Conservation (phyloP, 2,113 vertebrate genomes). For the Clarias magur region DNA sequence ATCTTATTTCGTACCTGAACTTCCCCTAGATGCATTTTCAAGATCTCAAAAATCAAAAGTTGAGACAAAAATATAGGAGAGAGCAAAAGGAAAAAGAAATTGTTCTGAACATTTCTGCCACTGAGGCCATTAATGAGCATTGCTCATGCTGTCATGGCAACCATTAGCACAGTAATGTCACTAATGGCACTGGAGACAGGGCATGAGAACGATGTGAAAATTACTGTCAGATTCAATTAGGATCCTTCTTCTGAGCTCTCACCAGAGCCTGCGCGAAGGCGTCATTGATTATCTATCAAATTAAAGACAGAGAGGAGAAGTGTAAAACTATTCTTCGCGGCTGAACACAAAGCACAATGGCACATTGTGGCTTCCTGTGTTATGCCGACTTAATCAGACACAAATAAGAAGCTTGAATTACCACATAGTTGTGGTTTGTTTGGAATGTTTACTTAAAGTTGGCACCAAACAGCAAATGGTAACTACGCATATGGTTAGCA, state of each 20-base stretch:
- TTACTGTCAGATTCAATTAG: conserved; percentile 82
- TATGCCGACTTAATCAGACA: not conserved
- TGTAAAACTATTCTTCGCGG: conserved; percentile 59
- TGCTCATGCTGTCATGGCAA: conserved; percentile 83
- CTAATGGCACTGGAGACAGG: conserved; percentile 78
- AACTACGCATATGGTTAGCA: conserved; percentile 7
- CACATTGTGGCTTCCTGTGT: not conserved
- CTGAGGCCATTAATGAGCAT: conserved; percentile 79
- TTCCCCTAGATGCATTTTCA: not conserved
- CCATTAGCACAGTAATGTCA: conserved; percentile 79
- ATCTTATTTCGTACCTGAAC: not conserved
- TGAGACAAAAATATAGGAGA: conserved; percentile 28
- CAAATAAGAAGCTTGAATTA: not conserved
- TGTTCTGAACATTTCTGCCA: conserved; percentile 71
- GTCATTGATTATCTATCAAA: conserved; percentile 78
- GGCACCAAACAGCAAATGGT: conserved; percentile 17
- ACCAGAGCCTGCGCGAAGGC: conserved; percentile 70
- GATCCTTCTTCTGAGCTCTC: conserved; percentile 73
- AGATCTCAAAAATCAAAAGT: conserved; percentile 30
- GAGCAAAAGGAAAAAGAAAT: conserved; percentile 58
- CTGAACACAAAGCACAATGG: conserved; percentile 47
- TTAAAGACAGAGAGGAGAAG: conserved; percentile 63
- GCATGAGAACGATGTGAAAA: conserved; percentile 78
- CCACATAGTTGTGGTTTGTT: not conserved
- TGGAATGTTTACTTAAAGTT: not conserved